Evolutionary conservation across 2,797 vertebrate species (phyloP).

Genomic region (Dicrostonyx torquatus): DNA sequence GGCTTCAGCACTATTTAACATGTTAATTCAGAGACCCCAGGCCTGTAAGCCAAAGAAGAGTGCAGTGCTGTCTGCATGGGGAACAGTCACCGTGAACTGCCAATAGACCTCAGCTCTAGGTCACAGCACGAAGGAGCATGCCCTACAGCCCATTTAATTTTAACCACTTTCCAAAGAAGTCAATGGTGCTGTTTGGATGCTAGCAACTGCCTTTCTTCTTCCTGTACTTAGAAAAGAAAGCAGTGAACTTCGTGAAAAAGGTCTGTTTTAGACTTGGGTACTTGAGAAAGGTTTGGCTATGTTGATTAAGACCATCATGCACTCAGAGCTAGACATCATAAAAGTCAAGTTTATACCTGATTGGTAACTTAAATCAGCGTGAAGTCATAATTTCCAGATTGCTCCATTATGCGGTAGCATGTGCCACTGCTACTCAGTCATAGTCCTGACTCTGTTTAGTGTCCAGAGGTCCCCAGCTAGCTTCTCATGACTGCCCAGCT

Average conservation of each 20-base stretch:
- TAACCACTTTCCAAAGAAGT: neutral
- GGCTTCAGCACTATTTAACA: neutral
- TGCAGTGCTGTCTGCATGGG: neutral
- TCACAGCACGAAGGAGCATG: neutral
- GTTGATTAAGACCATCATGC: neutral
- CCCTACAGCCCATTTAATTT: neutral
- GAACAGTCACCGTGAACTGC: neutral
- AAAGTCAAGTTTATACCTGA: neutral
- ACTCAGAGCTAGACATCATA: neutral
- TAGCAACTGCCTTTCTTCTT: neutral
- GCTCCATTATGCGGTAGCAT: neutral
- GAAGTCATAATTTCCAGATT: neutral
- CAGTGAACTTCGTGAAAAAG: neutral
- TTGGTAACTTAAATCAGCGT: neutral
- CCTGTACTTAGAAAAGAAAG: neutral
- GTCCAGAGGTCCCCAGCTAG: no score
- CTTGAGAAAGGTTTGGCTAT: neutral
- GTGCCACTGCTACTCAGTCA: neutral
- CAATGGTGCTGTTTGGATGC: neutral
- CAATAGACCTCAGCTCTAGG: neutral
- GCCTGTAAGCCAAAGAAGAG: neutral
- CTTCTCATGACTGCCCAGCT: neutral
- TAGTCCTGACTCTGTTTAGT: neutral
- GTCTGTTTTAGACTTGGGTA: neutral
- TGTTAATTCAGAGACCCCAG: neutral